These are phyloP conservation scores for Ia io DNA, from an alignment of 2,113 vertebrate species.

Conservation along the genomic window DNA sequence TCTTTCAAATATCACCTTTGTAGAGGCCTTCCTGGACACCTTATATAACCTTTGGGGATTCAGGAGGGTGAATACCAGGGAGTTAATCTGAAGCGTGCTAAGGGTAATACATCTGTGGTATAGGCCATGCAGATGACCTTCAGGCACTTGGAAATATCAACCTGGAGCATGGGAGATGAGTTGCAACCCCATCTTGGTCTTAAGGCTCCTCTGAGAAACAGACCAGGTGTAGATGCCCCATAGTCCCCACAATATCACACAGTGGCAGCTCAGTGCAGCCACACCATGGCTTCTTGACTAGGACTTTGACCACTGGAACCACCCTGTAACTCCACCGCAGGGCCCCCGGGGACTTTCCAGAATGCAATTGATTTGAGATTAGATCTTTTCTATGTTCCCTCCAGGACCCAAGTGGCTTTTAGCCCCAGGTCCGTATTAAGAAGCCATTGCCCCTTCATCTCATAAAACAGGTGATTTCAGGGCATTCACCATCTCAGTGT, in stretches of 20 bases:
- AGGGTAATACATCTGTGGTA: neutral
- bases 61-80: neutral
- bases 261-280: neutral
- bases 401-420: neutral
- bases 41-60: neutral
- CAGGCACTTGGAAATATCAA: neutral
- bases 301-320: neutral
- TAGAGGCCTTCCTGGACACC: neutral
- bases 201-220: neutral
- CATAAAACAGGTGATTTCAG: neutral
- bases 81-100: neutral
- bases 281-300: neutral
- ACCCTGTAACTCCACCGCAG: neutral
- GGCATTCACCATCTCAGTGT: neutral
- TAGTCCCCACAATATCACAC: neutral
- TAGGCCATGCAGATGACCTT: neutral
- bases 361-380: neutral
- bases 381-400: neutral
- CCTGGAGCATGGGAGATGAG: neutral
- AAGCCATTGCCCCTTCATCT: neutral
- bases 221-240: neutral
- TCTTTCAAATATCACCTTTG: neutral
- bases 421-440: neutral
- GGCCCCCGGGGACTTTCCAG: neutral
- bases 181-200: neutral